These are phyloP conservation scores for Spinibarbus caldwelli DNA, from an alignment of 2,797 vertebrate genomes.

Conservation along the genomic window DNA sequence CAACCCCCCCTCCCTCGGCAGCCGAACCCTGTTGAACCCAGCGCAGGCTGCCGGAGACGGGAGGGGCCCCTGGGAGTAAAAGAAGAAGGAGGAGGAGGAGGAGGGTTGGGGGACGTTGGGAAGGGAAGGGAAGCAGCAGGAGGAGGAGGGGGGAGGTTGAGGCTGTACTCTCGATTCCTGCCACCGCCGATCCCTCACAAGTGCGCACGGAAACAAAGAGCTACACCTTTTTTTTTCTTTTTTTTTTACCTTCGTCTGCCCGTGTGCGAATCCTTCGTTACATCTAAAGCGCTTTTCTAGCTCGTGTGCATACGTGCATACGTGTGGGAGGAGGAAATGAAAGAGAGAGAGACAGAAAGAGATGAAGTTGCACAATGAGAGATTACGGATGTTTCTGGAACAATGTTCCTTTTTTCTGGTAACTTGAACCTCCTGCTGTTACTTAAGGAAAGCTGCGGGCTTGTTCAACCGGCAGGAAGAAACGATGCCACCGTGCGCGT, in stretches of 20 bases:
- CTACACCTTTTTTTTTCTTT: conserved; percentile 64
- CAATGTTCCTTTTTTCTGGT: conserved; percentile 81
- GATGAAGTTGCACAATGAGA: conserved; percentile 76
- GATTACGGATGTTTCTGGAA: conserved; percentile 80
- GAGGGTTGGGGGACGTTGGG: conserved; percentile 37
- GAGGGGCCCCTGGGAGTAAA: conserved; percentile 55
- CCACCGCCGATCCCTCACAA: conserved; percentile 77
- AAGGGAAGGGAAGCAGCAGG: no score
- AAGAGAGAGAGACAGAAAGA: conserved; percentile 51
- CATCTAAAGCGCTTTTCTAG: conserved; percentile 36
- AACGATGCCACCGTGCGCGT: conserved; percentile 73
- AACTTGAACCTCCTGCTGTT: conserved; percentile 78
- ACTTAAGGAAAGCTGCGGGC: conserved; percentile 72
- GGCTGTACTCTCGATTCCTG: conserved; percentile 56
- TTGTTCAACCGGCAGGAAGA: conserved; percentile 74
- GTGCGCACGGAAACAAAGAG: conserved; percentile 76
- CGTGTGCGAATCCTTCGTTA: conserved; percentile 51
- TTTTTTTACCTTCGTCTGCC: conserved; percentile 47
- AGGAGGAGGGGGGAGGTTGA: conserved; percentile 52
- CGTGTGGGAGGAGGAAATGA: conserved; percentile 49
- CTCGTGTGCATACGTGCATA: conserved; percentile 51
- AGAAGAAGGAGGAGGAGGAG: conserved; percentile 41
- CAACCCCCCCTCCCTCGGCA: conserved; percentile 51
- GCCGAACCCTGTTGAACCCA: conserved; percentile 73
- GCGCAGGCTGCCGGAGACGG: conserved; percentile 72